These are phyloP conservation scores for Phodopus roborovskii DNA, from an alignment of 2,113 vertebrate species.

Conservation along the genomic window DNA sequence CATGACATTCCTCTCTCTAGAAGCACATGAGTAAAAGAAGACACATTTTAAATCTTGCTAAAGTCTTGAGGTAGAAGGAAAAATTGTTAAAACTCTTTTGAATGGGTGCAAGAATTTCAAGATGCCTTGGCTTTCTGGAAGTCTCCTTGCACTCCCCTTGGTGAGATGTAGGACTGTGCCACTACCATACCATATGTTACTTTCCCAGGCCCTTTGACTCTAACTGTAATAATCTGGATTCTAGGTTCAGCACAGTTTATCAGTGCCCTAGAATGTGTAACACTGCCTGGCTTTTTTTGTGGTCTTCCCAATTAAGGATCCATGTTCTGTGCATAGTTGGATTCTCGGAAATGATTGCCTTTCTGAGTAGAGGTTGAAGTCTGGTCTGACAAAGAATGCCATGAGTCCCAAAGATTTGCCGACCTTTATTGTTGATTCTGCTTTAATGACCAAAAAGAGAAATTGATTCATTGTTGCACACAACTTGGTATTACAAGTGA, in stretches of 20 bases:
- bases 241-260: not conserved
- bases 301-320: conserved; percentile 46
- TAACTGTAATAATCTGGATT: conserved; percentile 4
- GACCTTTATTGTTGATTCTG: conserved; percentile 63
- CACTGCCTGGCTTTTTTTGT: not conserved
- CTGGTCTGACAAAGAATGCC: conserved; percentile 35
- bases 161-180: not conserved
- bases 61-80: no score
- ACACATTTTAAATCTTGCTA: no score
- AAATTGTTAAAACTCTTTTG: no score
- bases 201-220: not conserved
- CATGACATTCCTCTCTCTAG: no score
- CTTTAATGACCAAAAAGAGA: conserved; percentile 53
- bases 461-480: conserved; percentile 66
- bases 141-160: not conserved
- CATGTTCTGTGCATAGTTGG: conserved; percentile 5
- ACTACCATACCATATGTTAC: not conserved
- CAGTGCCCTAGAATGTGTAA: conserved; percentile 7
- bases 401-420: conserved; percentile 23
- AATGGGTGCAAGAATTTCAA: not conserved
- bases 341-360: conserved; percentile 44
- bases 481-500: conserved; percentile 54
- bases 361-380: conserved; percentile 1
- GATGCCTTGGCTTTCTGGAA: not conserved
- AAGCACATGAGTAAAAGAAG: not conserved